Evolutionary conservation across 2,113 vertebrate species (phyloP), one percentile per base, ranked within the genome.

Genomic region (Taxidea taxus): DNA sequence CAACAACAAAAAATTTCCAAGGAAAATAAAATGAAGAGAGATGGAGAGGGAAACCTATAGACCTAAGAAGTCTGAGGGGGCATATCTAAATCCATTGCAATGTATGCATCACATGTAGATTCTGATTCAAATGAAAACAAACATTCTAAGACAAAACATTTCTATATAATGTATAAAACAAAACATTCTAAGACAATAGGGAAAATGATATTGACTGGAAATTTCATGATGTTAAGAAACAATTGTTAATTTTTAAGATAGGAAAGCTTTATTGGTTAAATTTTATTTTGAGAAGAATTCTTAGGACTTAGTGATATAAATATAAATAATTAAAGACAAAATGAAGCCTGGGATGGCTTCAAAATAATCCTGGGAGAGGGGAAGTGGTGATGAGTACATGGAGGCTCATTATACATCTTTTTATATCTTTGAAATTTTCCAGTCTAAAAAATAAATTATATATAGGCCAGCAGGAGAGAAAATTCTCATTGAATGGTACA

Each of bases 201-300:
- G 21, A 23, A 92, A 62, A 81, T 72, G 23, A n/a, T 23, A 39
- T 29, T 54, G 44, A 72, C 39, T 75, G 91, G n/a, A 82, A 92
- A 78, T 88, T 39, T 91, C 27, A 39, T 74, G 37, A 39, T 44
- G 20, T 66, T 75, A 85, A 94, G 44, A 91, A 94, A 81, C 15
- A 15, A n/a, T 60, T 37, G 14, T 20, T 89, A 58, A 29, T 16
- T n/a, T 88, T 92, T 56, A n/a, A 87, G 39, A n/a, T 81, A 14
- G 75, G 66, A 37, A 64, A 20, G 15, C 75, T 81, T 93, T 86
- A 66, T 77, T 51, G 75, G 49, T 83, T 75, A 72, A 31, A 16
- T 64, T 89, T 95, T 80, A 85, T 42, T 85, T 92, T 80, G 56
- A 78, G 86, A 90, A 47, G 34, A 93, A 68, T 56, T 81, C 56